Evolutionary conservation across 37 sponge, comb jelly and placozoan species (phyloP).

Genomic region (Beroe ovata): DNA sequence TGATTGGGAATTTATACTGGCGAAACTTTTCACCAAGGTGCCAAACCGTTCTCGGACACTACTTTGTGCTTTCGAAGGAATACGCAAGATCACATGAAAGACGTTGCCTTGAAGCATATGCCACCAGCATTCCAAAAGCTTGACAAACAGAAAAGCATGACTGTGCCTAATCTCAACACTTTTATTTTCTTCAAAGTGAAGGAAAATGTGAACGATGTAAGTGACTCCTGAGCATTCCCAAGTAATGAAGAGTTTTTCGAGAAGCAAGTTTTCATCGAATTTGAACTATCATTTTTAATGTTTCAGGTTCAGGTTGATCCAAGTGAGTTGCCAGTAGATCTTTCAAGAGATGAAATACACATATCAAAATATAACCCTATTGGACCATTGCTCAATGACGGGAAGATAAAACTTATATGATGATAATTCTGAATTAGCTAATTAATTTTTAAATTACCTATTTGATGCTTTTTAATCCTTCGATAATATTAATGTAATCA

Average conservation of each 20-base stretch:
- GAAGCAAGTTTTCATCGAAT: background rate
- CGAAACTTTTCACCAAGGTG: too few relatives aligned
- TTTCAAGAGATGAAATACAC: conserved; percentile 46
- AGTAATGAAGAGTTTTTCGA: background rate
- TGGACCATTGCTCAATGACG: conserved; percentile 6
- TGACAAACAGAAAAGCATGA: conserved; percentile 18
- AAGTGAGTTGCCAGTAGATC: conserved; percentile 12
- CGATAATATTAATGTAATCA: too few relatives aligned
- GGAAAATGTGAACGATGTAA: conserved; percentile 55
- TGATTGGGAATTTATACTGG: background rate
- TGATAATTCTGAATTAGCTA: too few relatives aligned
- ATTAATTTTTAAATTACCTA: too few relatives aligned
- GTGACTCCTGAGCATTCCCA: too few relatives aligned
- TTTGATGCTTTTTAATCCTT: too few relatives aligned
- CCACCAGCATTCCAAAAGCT: conserved; percentile 35
- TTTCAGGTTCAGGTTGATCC: conserved; percentile 48
- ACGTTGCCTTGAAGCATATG: conserved; percentile 47
- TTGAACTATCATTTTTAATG: background rate
- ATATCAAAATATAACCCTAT: conserved; percentile 47
- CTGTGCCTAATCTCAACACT: conserved; percentile 43
- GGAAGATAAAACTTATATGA: conserved; percentile 31
- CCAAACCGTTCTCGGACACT: too few relatives aligned
- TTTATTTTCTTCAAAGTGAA: conserved; percentile 65
- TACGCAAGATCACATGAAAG: background rate
- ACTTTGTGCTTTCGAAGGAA: too few relatives aligned